Evolutionary conservation across 2,113 vertebrate genomes (phyloP), one percentile per base, ranked within the genome.

Genomic region (Panurus biarmicus): DNA sequence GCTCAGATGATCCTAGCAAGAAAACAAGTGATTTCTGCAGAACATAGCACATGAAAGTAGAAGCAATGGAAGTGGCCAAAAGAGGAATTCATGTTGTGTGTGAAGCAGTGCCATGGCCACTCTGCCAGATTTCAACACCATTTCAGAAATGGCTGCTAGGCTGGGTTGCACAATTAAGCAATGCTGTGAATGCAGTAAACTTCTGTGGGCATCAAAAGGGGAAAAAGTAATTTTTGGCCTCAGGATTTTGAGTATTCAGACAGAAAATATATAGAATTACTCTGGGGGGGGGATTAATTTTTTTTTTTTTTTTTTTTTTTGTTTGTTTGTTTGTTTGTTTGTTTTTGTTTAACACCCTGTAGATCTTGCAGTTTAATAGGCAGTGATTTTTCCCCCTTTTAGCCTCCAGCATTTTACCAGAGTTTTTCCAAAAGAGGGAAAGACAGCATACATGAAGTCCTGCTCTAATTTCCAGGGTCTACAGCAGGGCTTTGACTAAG

Each of bases 401-500:
- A 57, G 12, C 4, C 4, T 62, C 16, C 56, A 54, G n/a, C 35
- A 50, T 44, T 62, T 76, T 73, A 54, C 17, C 14, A 42, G 19
- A 22, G 13, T 12, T 67, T 51, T 60, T 60, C 14, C 26, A 44
- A 60, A 45, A 51, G 53, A 23, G 36, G n/a, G 31, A 51, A 85
- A 36, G 48, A 28, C 0, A 2, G 9, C 7, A 7, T 26, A 56
- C 16, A 8, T 2, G 1, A 51, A 25, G 13, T 45, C 38, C 28
- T 58, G 18, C 12, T 61, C 19, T 48, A 61, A 64, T 42, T 51
- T 11, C 23, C 3, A 5, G 18, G 16, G 4, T 83, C n/a, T 53
- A 28, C 2, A 6, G 21, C 51, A 66, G 36, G 42, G 25, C 11
- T 77, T 76, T 0, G 0, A 48, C 31, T 10, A 72, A 1, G 1